Conservation (phyloP, 2,888 invertebrate genomes). For the Oscheius sp. region DNA sequence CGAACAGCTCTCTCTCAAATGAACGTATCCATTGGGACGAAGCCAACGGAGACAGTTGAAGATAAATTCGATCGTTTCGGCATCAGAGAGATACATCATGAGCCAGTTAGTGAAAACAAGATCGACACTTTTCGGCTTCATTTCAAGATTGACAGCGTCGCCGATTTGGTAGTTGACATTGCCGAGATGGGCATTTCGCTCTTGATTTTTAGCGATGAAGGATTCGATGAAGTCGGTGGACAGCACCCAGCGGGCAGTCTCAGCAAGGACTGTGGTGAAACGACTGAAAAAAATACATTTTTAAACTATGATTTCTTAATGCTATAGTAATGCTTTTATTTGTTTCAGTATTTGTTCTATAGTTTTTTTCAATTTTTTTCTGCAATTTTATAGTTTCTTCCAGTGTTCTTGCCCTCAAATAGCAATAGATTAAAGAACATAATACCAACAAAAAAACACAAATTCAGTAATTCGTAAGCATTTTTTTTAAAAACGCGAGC, state of each 20-base stretch:
- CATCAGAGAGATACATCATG: conserved; percentile 75
- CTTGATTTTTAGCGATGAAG: conserved; percentile 74
- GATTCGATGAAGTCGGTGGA: conserved; percentile 75
- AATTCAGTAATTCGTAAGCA: too few species aligned
- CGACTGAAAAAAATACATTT: too few species aligned
- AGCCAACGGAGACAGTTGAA: conserved; percentile 74
- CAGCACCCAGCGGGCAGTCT: conserved; percentile 72
- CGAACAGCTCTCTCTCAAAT: conserved; percentile 75
- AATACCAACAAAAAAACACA: too few species aligned
- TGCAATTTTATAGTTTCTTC: too few species aligned
- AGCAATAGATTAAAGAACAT: too few species aligned
- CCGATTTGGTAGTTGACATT: conserved; percentile 73
- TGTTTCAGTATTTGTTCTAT: too few species aligned
- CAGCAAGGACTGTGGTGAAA: conserved; percentile 74
- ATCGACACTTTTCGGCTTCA: conserved; percentile 72
- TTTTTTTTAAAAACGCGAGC: too few species aligned
- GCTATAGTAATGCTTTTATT: too few species aligned
- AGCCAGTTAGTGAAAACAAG: conserved; percentile 76
- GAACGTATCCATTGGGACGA: conserved; percentile 73
- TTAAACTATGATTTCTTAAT: too few species aligned
- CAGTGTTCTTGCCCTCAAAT: too few species aligned
- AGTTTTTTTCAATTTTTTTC: too few species aligned
- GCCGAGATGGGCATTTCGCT: conserved; percentile 71
- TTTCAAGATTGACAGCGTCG: conserved; percentile 74
- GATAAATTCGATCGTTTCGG: conserved; percentile 72